A percentile compares a stretch with the other conserved stretches of the same genome.
phyloP scores from a whole-genome alignment of 2,888 invertebrate genomes.

The Dione vanillae region DNA sequence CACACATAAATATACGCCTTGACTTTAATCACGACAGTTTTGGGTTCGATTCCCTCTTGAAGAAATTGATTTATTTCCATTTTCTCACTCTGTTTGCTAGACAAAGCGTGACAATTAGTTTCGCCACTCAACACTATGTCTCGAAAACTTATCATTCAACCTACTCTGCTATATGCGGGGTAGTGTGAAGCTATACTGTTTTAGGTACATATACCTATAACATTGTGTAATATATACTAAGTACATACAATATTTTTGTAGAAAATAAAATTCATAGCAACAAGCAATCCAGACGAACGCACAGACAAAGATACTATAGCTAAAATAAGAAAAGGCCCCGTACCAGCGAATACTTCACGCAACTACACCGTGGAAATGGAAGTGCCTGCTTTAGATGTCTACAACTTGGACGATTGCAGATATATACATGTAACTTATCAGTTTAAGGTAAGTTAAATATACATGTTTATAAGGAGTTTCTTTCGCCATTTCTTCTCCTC shows the following conservation, averaged over 20 bases:
- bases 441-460: constrained; percentile 67
- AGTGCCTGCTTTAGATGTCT: constrained; percentile 88
- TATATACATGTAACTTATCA: constrained; percentile 88
- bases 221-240: neutral
- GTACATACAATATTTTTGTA: constrained; percentile 43
- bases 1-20: no score
- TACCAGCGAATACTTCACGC: constrained; percentile 83
- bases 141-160: no score
- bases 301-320: constrained; percentile 54
- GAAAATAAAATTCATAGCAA: constrained; percentile 60
- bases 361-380: constrained; percentile 86
- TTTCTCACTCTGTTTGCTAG: no score
- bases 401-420: constrained; percentile 87
- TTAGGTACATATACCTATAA: neutral
- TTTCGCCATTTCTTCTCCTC: no score
- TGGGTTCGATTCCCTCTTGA: no score
- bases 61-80: no score
- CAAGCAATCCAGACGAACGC: constrained; percentile 53
- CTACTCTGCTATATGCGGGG: no score
- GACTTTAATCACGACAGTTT: no score
- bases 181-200: no score
- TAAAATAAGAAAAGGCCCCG: constrained; percentile 79
- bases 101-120: no score
- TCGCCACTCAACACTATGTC: no score
- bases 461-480: no score